Conservation (phyloP, 92 coral and sea anemone genomes). For the Zoanthus sociatus region DNA sequence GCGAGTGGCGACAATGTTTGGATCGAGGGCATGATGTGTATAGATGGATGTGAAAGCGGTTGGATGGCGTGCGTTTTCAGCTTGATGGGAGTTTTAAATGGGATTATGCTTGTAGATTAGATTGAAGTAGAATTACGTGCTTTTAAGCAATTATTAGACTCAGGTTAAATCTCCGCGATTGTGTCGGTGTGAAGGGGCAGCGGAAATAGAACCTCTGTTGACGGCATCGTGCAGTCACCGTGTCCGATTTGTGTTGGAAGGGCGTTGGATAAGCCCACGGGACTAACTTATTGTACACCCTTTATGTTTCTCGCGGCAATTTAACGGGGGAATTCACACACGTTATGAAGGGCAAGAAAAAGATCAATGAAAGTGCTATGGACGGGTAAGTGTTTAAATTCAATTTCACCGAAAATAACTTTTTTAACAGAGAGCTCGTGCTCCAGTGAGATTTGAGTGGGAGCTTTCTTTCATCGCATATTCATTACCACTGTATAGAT, state of each 20-base stretch:
- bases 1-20: conserved; percentile 20
- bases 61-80: conserved; percentile 40
- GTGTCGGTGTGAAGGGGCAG: conserved; percentile 44
- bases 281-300: conserved; percentile 30
- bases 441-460: conserved; percentile 11
- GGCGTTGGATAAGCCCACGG: conserved; percentile 53
- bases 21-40: conserved; percentile 41
- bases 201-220: conserved; percentile 44
- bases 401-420: background rate
- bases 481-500: background rate
- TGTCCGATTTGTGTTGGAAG: conserved; percentile 34
- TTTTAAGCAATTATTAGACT: background rate
- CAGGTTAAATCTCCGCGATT: conserved; percentile 13
- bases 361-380: conserved; percentile 33
- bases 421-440: conserved; percentile 1
- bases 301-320: conserved; percentile 31
- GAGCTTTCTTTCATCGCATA: background rate
- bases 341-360: conserved; percentile 40
- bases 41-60: conserved; percentile 35
- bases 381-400: conserved; percentile 33
- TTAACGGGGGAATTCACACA: conserved; percentile 32
- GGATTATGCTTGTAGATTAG: background rate
- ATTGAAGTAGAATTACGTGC: conserved; percentile 28
- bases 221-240: conserved; percentile 40
- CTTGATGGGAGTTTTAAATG: conserved; percentile 35